phyloP scores from a whole-genome alignment of 2,888 invertebrate species.

The Nephrotoma guestfalica region DNA sequence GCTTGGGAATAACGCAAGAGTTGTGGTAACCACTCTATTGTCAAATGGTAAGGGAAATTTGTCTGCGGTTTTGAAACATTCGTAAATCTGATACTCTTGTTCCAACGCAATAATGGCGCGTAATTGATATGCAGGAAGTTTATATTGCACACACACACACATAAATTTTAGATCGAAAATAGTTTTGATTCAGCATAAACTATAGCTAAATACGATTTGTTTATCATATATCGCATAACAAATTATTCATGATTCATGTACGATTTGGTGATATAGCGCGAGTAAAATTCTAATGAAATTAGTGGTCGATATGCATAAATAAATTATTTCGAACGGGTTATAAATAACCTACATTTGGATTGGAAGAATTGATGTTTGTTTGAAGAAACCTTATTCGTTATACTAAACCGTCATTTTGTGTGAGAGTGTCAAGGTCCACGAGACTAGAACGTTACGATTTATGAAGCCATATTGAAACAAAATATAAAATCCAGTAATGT shows the following conservation, averaged over 20 bases:
- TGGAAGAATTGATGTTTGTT: too few relatives aligned
- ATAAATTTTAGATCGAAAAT: not conserved
- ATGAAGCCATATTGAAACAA: not conserved
- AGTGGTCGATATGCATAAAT: not conserved
- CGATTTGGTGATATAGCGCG: not conserved
- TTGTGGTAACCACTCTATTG: not conserved
- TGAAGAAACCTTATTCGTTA: not conserved
- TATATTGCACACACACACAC: not conserved
- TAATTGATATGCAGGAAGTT: not conserved
- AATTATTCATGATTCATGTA: not conserved
- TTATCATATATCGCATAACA: not conserved
- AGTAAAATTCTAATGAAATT: not conserved
- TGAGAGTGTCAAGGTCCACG: not conserved
- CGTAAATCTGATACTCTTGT: not conserved
- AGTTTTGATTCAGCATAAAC: not conserved
- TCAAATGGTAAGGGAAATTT: not conserved
- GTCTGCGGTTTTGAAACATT: not conserved
- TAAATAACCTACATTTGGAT: not conserved
- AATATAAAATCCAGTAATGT: not conserved
- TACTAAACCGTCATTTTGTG: not conserved
- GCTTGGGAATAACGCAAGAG: not conserved
- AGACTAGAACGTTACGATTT: not conserved
- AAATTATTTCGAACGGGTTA: not conserved
- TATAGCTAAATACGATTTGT: not conserved
- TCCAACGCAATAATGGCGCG: not conserved